Evolutionary conservation across 2,113 vertebrate genomes (phyloP), one percentile per base, ranked within the genome.

Genomic region (Albula goreensis): DNA sequence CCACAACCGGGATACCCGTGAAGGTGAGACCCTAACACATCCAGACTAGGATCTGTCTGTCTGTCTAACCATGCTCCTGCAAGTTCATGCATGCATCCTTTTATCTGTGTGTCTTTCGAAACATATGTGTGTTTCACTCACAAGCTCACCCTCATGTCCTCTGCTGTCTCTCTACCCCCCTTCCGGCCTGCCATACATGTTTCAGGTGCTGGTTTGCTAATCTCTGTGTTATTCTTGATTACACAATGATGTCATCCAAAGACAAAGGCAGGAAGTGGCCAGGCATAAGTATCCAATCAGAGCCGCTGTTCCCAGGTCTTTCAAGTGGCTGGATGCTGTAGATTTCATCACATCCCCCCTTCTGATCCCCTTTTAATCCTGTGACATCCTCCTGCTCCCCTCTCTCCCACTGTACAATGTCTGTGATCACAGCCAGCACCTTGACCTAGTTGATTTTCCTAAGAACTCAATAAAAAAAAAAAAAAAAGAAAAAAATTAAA

Each of bases 21-120:
- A 99, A 87, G 97, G 98, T 99, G 94, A 85, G 85, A 31, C n/a
- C 13, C 77, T 31, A 6, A 41, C 41, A 2, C 4, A 2, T 48
- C 78, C 49, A 50, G 5, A 83, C 56, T 50, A 13, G 77, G 10
- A 8, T n/a, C 31, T 13, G 50, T 41, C 53, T 66, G 78, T 50
- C 53, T 49, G 6, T 63, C 77, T 50, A 22, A 19, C 63, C 17
- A 5, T n/a, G 19, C 22, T 3, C 63, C 63, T 12, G 50, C 19
- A 51, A 70, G 60, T 50, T n/a, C 49, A 74, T 51, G 22, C 50
- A 5, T 25, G 5, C 15, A 10, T 13, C 9, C 25, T 41, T 7
- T 10, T 48, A 31, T 78, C 77, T 78, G 31, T 49, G 31, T 48
- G 77, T 11, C 77, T n/a, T 9, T 48, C 77, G 3, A n/a, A 17